Evolutionary conservation across 2,888 invertebrate species (phyloP), one percentile per base, ranked within the genome.

Genomic region (Drosophila greeni): DNA sequence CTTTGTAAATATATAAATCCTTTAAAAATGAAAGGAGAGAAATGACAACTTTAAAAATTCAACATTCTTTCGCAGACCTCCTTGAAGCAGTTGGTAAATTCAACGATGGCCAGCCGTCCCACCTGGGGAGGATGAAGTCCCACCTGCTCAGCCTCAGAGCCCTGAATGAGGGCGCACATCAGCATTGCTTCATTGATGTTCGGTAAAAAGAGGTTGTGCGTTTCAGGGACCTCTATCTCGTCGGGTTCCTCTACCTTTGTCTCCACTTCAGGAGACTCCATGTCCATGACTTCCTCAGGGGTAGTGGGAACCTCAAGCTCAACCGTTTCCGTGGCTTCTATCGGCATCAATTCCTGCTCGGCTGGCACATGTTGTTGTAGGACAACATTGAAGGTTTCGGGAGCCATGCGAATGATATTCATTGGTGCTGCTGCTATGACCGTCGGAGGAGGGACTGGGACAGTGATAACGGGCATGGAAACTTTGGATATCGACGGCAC

Each of bases 131-230:
- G 56, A 18, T 29, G 49, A 2, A 81, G 24, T 6, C 64, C 80
- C 20, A 71, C 6, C 5, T 53, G 29, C 26, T 79, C 73, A 5
- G 66, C 77, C 12, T 76, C 74, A 1, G 33, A 26, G 0, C 71
- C 77, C 65, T 72, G 70, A 5, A 51, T 36, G 11, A 75, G 11
- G n/a, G 74, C 1, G 16, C 72, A 74, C 6, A 74, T 68, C 31
- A 84, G 37, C 18, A 76, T 5, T 0, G 82, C 61, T 0, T 14
- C 39, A 37, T 75, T 78, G 1, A 72, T 37, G 2, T 66, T 16
- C 5, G 55, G 70, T 14, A 48, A 56, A 12, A 81, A 55, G 20
- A 77, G 29, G n/a, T 70, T 78, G 4, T 34, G 18, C 5, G 18
- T 29, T 5, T 29, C 12, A 4, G 14, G 14, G 5, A 20, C 1